Evolutionary conservation across 2,797 vertebrate genomes (phyloP), one percentile per base, ranked within the genome.

Genomic region (Pelodytes ibericus): DNA sequence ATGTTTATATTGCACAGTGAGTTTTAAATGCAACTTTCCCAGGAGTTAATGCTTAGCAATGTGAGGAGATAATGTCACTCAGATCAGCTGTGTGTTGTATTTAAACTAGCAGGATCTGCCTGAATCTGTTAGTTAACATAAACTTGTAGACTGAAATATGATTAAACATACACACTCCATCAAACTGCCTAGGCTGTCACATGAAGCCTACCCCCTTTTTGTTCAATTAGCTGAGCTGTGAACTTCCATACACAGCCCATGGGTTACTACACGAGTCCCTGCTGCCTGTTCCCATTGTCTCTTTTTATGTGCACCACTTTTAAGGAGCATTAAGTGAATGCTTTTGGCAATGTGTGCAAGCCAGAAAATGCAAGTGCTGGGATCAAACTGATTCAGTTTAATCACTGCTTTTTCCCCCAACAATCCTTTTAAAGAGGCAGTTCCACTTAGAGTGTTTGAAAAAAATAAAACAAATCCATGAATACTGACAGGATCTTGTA

Each of bases 221-320:
- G 36, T 59, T 87, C 85, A 86, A 87, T 87, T 88, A 86, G 86
- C 85, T 90, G 88, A 83, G 66, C 76, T 78, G 76, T 78, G 76
- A 78, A 78, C 70, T 78, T 72, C 27, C 70, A 67, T 66, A 53
- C 63, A 67, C 30, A 63, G 70, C 56, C n/a, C 70, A 72, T 78
- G 76, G 72, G 76, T 49, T 72, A 29, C 70, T 72, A 78, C 70
- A 78, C 22, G 67, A 22, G 25, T 66, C 65, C 75, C 75, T 58
- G 75, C 76, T 72, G 76, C 27, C 63, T 39, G 7, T 25, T 31
- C n/a, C 62, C 18, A 72, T 78, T 78, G 76, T 78, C 18, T 33
- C 10, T 22, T 24, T 44, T 39, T 56, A 70, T 53, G 18, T 53
- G 70, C 76, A 67, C 31, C 57, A 72, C 71, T 51, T 72, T 66